Conservation (phyloP, 2,888 invertebrate genomes). For the Sicus ferrugineus region DNA sequence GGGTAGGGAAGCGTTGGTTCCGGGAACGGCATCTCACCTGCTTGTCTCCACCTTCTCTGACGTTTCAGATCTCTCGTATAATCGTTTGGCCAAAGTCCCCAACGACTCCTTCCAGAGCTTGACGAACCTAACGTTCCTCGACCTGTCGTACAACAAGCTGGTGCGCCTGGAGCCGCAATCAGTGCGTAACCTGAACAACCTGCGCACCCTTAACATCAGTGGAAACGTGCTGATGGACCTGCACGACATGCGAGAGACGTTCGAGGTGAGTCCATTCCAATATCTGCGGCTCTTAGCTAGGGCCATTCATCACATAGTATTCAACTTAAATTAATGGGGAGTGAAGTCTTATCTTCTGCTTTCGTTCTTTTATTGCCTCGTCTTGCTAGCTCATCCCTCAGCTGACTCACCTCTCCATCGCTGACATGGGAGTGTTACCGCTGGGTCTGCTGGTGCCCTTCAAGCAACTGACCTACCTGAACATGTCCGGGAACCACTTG, state of each 20-base stretch:
- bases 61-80: conserved; percentile 70
- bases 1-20: conserved; percentile 50
- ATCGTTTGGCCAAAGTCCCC: conserved; percentile 78
- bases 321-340: too few relatives aligned
- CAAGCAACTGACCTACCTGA: conserved; percentile 70
- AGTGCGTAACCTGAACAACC: conserved; percentile 62
- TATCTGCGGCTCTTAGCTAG: too few relatives aligned
- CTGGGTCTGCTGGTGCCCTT: conserved; percentile 62
- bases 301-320: too few relatives aligned
- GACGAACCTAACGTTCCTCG: conserved; percentile 73
- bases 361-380: background rate
- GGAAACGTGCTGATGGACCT: conserved; percentile 68
- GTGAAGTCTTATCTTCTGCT: conserved; percentile 7
- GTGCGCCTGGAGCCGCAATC: conserved; percentile 72
- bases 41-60: background rate
- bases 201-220: conserved; percentile 74
- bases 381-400: conserved; percentile 60
- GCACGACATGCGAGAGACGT: conserved; percentile 61
- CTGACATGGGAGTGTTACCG: conserved; percentile 64
- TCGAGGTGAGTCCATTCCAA: conserved; percentile 62
- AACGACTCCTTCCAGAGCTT: conserved; percentile 78
- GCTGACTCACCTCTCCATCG: conserved; percentile 61
- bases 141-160: conserved; percentile 80
- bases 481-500: conserved; percentile 78
- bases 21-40: background rate